Evolutionary conservation across 2,797 vertebrate genomes (phyloP).

Genomic region (Diplodus sargus): DNA sequence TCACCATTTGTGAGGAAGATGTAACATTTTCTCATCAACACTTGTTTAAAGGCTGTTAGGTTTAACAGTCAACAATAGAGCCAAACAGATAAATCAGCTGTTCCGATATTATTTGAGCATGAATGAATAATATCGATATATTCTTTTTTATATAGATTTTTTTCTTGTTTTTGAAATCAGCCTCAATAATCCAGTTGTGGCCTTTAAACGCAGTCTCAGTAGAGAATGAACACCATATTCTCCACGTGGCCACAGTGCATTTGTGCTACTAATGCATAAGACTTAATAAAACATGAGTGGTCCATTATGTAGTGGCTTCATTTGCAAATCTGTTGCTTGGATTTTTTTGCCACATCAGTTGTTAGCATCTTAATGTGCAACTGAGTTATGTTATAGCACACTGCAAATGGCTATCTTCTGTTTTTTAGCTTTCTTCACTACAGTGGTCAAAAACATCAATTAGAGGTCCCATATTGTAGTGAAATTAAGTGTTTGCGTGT

Average conservation of each 20-base stretch:
- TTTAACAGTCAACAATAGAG: constrained; percentile 21
- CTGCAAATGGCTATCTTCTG: neutral
- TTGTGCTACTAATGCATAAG: neutral
- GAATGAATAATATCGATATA: neutral
- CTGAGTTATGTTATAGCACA: neutral
- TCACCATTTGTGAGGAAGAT: constrained; percentile 10
- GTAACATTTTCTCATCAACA: neutral
- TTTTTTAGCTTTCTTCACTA: neutral
- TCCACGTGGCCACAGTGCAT: neutral
- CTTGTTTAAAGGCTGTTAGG: neutral
- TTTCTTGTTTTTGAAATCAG: neutral
- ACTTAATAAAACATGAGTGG: neutral
- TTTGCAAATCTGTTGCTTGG: neutral
- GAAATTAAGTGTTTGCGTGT: no score
- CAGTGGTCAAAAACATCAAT: neutral
- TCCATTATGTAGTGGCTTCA: neutral
- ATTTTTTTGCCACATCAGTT: neutral
- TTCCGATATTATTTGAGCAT: neutral
- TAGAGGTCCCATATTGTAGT: no score
- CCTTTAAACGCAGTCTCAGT: neutral
- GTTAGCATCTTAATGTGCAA: neutral
- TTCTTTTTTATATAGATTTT: neutral
- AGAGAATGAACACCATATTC: neutral
- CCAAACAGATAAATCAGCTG: neutral
- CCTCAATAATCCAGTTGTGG: neutral